Percentiles rank a stretch among this genome's conserved stretches.
Evolutionary conservation across 2,888 invertebrate genomes (phyloP).

Genomic region (Belgica antarctica): DNA sequence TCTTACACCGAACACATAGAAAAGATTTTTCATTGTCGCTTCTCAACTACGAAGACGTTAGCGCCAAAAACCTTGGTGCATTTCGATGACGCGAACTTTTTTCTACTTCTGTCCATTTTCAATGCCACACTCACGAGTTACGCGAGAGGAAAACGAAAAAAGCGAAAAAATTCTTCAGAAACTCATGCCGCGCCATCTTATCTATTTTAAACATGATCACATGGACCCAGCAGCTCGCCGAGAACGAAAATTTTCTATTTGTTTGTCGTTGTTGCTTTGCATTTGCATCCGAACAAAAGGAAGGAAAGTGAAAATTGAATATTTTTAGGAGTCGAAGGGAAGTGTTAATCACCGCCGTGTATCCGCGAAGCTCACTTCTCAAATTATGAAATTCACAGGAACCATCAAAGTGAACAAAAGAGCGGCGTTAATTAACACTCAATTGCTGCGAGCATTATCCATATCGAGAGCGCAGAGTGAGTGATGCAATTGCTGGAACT

Average conservation of each 20-base stretch:
- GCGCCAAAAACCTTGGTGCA: neutral
- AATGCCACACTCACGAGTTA: no score
- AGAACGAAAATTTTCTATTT: neutral
- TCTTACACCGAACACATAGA: no score
- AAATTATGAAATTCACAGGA: no score
- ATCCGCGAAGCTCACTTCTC: no score
- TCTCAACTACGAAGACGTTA: no score
- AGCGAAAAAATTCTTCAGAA: neutral
- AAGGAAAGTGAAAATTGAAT: neutral
- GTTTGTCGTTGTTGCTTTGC: neutral
- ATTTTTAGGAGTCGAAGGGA: neutral
- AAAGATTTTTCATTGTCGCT: no score
- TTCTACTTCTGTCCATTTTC: neutral
- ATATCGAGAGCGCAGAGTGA: neutral
- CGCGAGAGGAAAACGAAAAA: no score
- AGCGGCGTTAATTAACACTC: neutral
- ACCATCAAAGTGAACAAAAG: no score
- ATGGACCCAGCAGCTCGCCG: neutral
- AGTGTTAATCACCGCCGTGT: no score
- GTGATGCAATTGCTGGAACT: neutral
- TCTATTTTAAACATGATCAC: neutral
- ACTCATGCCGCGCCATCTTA: neutral
- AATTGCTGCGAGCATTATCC: neutral
- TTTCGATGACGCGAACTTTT: neutral
- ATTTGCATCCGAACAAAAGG: neutral